Evolutionary conservation across 1,140 invertebrate genomes (phyloP).

Genomic region (Portunus trituberculatus): DNA sequence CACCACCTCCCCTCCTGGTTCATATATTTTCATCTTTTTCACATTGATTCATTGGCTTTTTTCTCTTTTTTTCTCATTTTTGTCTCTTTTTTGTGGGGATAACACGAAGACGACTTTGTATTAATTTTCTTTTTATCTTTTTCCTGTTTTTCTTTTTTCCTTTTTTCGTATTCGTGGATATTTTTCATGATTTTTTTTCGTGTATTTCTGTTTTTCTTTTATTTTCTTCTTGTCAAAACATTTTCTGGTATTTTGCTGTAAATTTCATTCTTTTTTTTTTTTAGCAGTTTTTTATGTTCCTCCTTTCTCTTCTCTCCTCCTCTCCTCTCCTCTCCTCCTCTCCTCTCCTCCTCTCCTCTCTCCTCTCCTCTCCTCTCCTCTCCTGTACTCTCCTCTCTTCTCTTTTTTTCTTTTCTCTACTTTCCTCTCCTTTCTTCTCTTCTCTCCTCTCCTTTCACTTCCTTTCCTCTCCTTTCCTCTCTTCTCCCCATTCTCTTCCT

Average conservation of each 20-base stretch:
- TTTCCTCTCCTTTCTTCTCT: neutral
- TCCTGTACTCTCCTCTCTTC: neutral
- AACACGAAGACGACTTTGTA: too few relatives aligned
- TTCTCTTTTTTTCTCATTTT: neutral
- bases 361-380: neutral
- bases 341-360: too few relatives aligned
- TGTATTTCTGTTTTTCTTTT: neutral
- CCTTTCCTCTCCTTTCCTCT: neutral
- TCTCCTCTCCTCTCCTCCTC: neutral
- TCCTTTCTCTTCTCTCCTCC: neutral
- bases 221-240: neutral
- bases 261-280: too few relatives aligned
- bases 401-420: too few relatives aligned
- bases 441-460: neutral
- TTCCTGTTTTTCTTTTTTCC: neutral
- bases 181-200: neutral
- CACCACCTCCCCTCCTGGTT: too few relatives aligned
- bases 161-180: neutral
- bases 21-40: neutral
- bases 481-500: neutral
- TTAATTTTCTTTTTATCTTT: neutral
- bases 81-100: neutral
- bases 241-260: too few relatives aligned
- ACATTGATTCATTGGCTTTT: neutral
- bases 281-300: too few relatives aligned